Evolutionary conservation across 2,888 invertebrate species (phyloP), one percentile per base, ranked within the genome.

Genomic region (Terebella lapidaria): DNA sequence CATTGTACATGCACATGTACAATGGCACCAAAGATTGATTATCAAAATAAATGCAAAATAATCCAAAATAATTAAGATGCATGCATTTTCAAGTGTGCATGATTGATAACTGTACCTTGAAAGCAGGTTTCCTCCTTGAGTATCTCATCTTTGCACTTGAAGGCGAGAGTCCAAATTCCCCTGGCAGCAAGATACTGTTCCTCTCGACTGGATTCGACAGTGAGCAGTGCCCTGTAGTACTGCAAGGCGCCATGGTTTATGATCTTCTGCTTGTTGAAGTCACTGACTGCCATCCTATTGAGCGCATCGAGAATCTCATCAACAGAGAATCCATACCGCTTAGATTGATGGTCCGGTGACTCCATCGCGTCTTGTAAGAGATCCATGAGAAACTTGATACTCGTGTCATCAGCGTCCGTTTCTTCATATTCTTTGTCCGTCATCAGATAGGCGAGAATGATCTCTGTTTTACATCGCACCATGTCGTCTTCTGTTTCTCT

Each of bases 391-490:
- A 72, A 74, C 15, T 57, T 54, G 47, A 75, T 67, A 24, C 68
- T 68, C 10, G 66, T 66, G 46, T 67, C 68, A 22, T 70, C 70
- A 0, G 72, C 69, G 54, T 66, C 67, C 5, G 73, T 63, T n/a
- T 70, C 56, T 47, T 70, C 70, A 57, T 68, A 72, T 62, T 75
- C 72, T 18, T 67, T 63, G 61, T 75, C 75, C 55, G 66, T 70
- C 1, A 74, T 62, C 42, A 75, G 64, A 56, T 73, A 74, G 2
- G 74, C 73, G 54, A 74, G 66, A 3, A 73, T 63, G 29, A 75
- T 67, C 15, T 72, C 55, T 10, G 72, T 64, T 58, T 75, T 74
- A 3, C 72, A 68, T 42, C 69, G 59, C 3, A 75, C 60, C 71
- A 73, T 73, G 3, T 57, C 57, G 20, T 59, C 56, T 28, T 58